Conservation (phyloP, 1,140 invertebrate species). For the Caerostris extrusa region DNA sequence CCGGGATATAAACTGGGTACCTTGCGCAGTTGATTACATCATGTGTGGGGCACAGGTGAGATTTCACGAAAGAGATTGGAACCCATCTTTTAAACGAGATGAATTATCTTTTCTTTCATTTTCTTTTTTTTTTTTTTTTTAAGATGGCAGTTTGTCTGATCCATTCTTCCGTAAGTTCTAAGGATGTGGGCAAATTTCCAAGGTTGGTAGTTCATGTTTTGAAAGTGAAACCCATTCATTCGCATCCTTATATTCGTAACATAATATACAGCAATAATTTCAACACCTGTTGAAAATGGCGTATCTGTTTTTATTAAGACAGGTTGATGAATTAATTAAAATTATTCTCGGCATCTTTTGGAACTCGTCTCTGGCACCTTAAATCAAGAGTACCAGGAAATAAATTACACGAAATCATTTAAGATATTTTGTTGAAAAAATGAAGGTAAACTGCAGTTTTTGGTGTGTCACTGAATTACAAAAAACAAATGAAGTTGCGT, state of each 20-base stretch:
- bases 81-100: background rate
- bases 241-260: background rate
- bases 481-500: too few relatives aligned
- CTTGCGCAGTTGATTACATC: background rate
- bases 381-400: too few relatives aligned
- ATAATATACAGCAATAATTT: background rate
- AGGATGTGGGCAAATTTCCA: slow-evolving; percentile 5
- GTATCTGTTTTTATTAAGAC: background rate
- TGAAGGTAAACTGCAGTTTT: too few relatives aligned
- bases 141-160: background rate
- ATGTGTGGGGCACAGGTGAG: slow-evolving; percentile 20
- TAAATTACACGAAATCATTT: too few relatives aligned
- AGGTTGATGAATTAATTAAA: background rate
- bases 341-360: background rate
- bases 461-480: too few relatives aligned
- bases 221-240: slow-evolving; percentile 9
- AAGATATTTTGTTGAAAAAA: too few relatives aligned
- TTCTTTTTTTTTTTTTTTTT: background rate
- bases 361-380: too few relatives aligned
- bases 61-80: background rate
- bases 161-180: background rate
- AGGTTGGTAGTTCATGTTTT: slow-evolving; percentile 19
- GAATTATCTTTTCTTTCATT: background rate
- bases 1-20: too few relatives aligned
- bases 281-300: background rate